Percentiles rank a stretch among this genome's conserved stretches.
These are phyloP conservation scores for Panopea generosa DNA, from an alignment of 2,888 invertebrate species.

Conservation along the genomic window DNA sequence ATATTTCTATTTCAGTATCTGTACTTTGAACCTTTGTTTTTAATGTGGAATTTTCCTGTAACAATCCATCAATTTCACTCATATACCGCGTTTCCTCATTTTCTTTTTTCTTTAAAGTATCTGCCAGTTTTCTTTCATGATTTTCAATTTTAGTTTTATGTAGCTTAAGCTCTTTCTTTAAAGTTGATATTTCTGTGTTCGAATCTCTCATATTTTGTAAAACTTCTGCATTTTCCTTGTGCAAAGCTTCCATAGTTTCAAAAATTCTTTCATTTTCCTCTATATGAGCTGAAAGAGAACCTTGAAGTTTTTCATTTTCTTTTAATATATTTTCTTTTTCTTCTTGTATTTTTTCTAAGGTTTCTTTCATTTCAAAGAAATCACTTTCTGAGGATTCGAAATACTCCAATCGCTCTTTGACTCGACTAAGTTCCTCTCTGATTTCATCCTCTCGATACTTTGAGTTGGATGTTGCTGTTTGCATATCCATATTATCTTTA, in stretches of 20 bases:
- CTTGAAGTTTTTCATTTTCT: slow-evolving; percentile 57
- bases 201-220: slow-evolving; percentile 17
- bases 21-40: slow-evolving; percentile 49
- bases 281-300: slow-evolving; percentile 31
- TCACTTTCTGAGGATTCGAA: slow-evolving; percentile 55
- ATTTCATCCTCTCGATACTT: slow-evolving; percentile 42
- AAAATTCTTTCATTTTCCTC: slow-evolving; percentile 48
- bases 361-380: slow-evolving; percentile 59
- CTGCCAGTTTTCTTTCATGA: slow-evolving; percentile 36
- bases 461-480: slow-evolving; percentile 38
- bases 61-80: slow-evolving; percentile 53
- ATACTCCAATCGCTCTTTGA: slow-evolving; percentile 54
- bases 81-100: slow-evolving; percentile 23
- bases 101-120: slow-evolving; percentile 46
- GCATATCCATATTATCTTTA: slow-evolving; percentile 37
- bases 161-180: not conserved
- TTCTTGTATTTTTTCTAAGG: slow-evolving; percentile 52
- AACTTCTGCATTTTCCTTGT: slow-evolving; percentile 49
- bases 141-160: slow-evolving; percentile 13
- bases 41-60: slow-evolving; percentile 52
- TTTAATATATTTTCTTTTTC: slow-evolving; percentile 49
- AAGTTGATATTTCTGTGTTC: slow-evolving; percentile 14
- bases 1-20: slow-evolving; percentile 52
- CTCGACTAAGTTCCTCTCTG: slow-evolving; percentile 48
- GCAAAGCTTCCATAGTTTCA: slow-evolving; percentile 38